A percentile compares a stretch with the other conserved stretches of the same genome.
Conservation (phyloP, 2,888 invertebrate species). For the Thumatha senex region DNA sequence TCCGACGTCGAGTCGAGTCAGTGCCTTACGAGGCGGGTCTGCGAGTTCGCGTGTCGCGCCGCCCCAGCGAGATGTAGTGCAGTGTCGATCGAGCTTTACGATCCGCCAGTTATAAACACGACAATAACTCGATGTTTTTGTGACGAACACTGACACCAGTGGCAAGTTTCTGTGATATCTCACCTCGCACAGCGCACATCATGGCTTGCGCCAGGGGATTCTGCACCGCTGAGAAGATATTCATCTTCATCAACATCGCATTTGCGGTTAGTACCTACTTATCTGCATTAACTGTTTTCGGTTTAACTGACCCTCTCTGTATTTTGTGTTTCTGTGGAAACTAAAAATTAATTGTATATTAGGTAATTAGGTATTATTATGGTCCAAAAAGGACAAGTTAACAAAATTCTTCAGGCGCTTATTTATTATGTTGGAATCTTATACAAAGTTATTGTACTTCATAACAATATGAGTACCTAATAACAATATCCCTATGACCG, state of each 20-base stretch:
- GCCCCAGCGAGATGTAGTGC: conserved; percentile 20
- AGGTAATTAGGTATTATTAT: too few relatives aligned
- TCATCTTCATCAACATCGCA: conserved; percentile 78
- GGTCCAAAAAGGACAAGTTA: too few relatives aligned
- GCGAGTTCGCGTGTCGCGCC: conserved; percentile 29
- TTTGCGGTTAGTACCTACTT: conserved; percentile 63
- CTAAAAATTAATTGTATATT: too few relatives aligned
- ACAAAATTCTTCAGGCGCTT: too few relatives aligned
- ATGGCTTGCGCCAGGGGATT: conserved; percentile 67
- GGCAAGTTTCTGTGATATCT: background rate
- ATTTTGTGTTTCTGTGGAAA: too few relatives aligned
- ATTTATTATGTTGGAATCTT: too few relatives aligned
- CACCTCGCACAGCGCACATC: conserved; percentile 13
- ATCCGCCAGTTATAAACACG: conserved; percentile 8
- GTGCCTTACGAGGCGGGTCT: conserved; percentile 68
- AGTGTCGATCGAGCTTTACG: conserved; percentile 26
- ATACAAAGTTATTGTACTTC: too few relatives aligned
- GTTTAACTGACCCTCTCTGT: too few relatives aligned
- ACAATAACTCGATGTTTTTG: conserved; percentile 10
- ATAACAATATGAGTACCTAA: too few relatives aligned
- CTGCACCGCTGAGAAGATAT: conserved; percentile 71
- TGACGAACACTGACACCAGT: conserved; percentile 1
- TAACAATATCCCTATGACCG: too few relatives aligned
- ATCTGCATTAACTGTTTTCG: background rate
- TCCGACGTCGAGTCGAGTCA: conserved; percentile 27